These are phyloP conservation scores for Calyptomena viridis DNA, from an alignment of 2,113 vertebrate species.

Conservation along the genomic window DNA sequence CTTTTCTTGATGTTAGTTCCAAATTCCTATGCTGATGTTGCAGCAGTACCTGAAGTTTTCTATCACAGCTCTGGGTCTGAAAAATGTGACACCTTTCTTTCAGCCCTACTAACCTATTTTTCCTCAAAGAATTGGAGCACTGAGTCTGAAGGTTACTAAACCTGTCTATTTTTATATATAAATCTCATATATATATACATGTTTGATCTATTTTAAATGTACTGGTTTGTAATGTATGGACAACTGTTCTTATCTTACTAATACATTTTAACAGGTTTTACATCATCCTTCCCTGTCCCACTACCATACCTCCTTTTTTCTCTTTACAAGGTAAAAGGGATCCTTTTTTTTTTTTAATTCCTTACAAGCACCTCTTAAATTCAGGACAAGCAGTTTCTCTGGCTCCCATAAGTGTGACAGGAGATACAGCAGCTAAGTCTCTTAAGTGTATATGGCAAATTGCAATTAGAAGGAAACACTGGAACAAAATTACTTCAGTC, in stretches of 20 bases:
- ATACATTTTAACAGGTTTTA: background rate
- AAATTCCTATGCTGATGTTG: background rate
- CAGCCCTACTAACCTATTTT: slow-evolving; percentile 34
- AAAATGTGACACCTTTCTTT: background rate
- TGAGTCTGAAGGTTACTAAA: background rate
- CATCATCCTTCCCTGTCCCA: background rate
- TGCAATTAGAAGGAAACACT: background rate
- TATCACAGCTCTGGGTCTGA: background rate
- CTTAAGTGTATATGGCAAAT: background rate
- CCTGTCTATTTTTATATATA: background rate
- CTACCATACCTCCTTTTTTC: background rate
- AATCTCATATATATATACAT: background rate
- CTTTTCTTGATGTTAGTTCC: background rate
- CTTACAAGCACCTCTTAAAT: background rate
- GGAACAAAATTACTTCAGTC: background rate
- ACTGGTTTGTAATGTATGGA: background rate
- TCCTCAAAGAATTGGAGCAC: background rate
- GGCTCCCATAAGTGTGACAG: background rate
- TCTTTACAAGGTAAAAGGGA: background rate
- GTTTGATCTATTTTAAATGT: background rate
- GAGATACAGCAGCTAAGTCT: background rate
- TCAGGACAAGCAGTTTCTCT: background rate
- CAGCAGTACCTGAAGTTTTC: background rate
- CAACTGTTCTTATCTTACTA: background rate
- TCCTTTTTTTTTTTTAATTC: background rate